Evolutionary conservation across 1,140 invertebrate species (phyloP), one percentile per base, ranked within the genome.

Genomic region (Wiebesia pumilae): DNA sequence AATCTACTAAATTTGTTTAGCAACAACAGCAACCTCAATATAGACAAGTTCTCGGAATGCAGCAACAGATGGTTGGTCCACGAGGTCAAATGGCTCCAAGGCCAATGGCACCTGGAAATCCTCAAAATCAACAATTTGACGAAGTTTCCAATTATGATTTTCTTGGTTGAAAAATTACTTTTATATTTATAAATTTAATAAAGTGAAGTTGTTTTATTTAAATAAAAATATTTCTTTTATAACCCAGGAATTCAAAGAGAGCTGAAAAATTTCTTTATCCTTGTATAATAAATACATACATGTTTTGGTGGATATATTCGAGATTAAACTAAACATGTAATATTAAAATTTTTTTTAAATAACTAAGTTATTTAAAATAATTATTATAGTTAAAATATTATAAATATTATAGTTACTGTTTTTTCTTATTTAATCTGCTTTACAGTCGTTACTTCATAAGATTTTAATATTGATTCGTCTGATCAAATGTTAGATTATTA

Each of bases 71-170:
- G 91, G 92, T 93, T 30, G 92, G 91, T 81, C 91, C 93, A 3
- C 89, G 93, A 43, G 89, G 91, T 24, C 93, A 93, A 87, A 93
- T 93, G 92, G 87, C 90, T 35, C 88, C 91, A 40, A 89, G 93
- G 84, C 91, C 92, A 43, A 93, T 93, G 90, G 92, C 90, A 78
- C 91, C 92, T 43, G 88, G 90, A 6, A 94, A 94, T 90, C 90
- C 90, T 19, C 93, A 94, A 77, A 93, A 93, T 87, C 94, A 94
- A 84, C 94, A 94, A 86, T 94, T 94, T 87, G 94, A 94, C 47
- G 94, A 94, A 51, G 93, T 94, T 27, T 88, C 92, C 12, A 93
- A 92, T 89, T 94, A 94, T 75, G 94, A 94, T 86, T 94, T 94
- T 82, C 90, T 94, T 69, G 90, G 89, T 87, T 94, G 90, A 92